Evolutionary conservation across 2,888 invertebrate species (phyloP).

Genomic region (Chrysotoxum bicinctum): DNA sequence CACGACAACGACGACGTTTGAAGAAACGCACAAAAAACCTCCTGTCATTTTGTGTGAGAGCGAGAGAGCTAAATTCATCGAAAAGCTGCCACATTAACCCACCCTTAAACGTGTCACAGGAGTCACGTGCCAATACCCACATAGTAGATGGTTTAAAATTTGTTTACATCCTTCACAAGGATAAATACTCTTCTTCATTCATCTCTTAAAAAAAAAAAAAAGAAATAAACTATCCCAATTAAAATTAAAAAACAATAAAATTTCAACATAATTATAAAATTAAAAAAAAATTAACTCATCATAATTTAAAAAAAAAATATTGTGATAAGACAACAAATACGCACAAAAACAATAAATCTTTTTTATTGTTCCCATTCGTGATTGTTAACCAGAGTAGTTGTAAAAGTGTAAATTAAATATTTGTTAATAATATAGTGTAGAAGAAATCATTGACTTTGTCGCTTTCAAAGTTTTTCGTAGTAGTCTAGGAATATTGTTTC

Average conservation of each 20-base stretch:
- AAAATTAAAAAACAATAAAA: neutral
- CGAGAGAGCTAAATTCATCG: conserved; percentile 33
- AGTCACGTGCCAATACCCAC: conserved; percentile 67
- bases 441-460: conserved; percentile 5
- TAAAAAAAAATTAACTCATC: neutral
- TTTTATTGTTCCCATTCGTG: conserved; percentile 42
- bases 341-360: conserved; percentile 64
- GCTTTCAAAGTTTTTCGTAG: neutral
- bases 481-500: conserved; percentile 1
- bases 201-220: neutral
- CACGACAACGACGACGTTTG: neutral
- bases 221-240: conserved; percentile 25
- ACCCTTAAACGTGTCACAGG: conserved; percentile 57
- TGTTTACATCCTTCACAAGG: conserved; percentile 67
- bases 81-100: conserved; percentile 56
- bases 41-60: conserved; percentile 26
- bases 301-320: conserved; percentile 2
- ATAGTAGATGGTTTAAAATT: conserved; percentile 56
- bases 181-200: conserved; percentile 33
- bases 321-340: conserved; percentile 69
- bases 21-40: conserved; percentile 3
- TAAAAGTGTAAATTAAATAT: neutral
- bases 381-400: conserved; percentile 27
- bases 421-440: neutral
- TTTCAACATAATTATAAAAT: neutral